Evolutionary conservation across 2,113 vertebrate genomes (phyloP).

Genomic region (Halcyon malimbica): DNA sequence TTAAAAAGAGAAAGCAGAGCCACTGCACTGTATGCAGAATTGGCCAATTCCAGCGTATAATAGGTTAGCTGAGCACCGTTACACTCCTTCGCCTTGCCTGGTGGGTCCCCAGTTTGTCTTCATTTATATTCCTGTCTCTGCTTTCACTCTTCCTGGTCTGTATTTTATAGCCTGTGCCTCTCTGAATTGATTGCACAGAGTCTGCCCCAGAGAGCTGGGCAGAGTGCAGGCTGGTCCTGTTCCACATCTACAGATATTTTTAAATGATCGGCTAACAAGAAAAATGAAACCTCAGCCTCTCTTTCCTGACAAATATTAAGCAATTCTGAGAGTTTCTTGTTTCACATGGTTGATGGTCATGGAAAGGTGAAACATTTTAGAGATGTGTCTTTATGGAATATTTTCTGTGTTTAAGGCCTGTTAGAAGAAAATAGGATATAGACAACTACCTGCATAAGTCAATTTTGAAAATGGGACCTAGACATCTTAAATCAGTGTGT

Average conservation of each 20-base stretch:
- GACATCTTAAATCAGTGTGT: neutral
- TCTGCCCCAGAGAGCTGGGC: neutral
- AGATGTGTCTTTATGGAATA: neutral
- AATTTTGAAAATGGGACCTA: neutral
- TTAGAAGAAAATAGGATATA: neutral
- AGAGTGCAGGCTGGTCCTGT: neutral
- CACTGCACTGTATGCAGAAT: neutral
- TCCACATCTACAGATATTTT: neutral
- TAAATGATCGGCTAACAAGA: neutral
- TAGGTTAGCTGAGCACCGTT: neutral
- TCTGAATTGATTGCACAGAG: neutral
- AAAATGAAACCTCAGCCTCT: neutral
- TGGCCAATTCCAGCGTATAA: neutral
- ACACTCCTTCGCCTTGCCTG: neutral
- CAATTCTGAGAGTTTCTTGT: neutral
- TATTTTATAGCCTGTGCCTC: neutral
- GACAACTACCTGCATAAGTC: neutral
- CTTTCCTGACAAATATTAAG: neutral
- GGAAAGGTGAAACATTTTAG: neutral
- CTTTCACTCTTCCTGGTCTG: neutral
- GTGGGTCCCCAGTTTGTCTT: neutral
- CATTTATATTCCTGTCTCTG: neutral
- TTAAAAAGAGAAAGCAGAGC: neutral
- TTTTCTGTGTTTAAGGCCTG: neutral
- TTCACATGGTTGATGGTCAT: neutral